Evolutionary conservation across 2,113 vertebrate species (phyloP).

Genomic region (Ursus arctos): DNA sequence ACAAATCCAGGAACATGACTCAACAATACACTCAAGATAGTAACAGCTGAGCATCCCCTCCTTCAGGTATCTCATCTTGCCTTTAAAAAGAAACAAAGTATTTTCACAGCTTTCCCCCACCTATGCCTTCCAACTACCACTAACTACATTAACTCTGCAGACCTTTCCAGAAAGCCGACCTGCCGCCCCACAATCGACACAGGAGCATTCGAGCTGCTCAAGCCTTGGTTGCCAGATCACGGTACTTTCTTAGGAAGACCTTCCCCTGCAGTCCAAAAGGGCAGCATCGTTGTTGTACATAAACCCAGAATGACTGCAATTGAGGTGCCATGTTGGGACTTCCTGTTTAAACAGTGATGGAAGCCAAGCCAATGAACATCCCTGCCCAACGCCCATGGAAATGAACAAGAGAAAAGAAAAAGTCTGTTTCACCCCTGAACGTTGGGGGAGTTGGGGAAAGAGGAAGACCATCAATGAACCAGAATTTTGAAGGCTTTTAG

Average conservation of each 20-base stretch:
- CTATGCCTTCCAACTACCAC: neutral
- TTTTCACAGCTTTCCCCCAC: neutral
- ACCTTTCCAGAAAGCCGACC: neutral
- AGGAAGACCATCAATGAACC: neutral
- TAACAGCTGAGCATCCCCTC: neutral
- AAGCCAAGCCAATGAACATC: neutral
- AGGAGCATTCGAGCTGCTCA: neutral
- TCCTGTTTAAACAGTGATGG: neutral
- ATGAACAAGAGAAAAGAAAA: neutral
- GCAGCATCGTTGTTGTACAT: neutral
- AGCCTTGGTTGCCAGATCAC: neutral
- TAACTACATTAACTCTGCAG: neutral
- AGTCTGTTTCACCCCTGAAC: neutral
- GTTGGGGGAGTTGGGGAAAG: neutral
- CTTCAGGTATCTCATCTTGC: neutral
- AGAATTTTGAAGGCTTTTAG: neutral
- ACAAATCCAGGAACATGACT: neutral
- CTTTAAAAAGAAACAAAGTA: neutral
- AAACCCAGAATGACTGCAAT: neutral
- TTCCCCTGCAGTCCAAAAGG: neutral
- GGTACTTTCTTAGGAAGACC: neutral
- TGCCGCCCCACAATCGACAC: neutral
- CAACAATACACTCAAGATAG: neutral
- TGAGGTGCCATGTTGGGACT: neutral
- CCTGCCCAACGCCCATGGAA: neutral